Evolutionary conservation across 2,797 vertebrate species (phyloP).

Genomic region (Galago senegalensis): DNA sequence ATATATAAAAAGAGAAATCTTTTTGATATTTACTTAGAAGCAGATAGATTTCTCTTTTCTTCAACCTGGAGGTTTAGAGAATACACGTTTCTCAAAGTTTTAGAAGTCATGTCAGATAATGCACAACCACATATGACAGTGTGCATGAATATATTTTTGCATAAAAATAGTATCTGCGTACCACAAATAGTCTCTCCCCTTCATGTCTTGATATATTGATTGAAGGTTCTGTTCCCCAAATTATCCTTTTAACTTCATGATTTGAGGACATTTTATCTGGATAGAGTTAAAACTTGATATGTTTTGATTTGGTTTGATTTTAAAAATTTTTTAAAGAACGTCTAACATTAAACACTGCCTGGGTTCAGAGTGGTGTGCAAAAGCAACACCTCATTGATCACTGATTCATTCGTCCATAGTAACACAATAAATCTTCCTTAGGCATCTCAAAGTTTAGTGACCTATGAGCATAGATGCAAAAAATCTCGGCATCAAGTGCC

Average conservation of each 20-base stretch:
- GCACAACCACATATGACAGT: neutral
- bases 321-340: neutral
- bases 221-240: neutral
- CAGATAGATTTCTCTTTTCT: neutral
- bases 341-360: conserved; percentile 58
- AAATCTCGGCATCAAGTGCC: neutral
- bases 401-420: neutral
- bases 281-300: conserved; percentile 33
- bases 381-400: conserved; percentile 8
- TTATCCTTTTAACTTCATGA: conserved; percentile 5
- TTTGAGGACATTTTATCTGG: neutral
- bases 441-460: neutral
- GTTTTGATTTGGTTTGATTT: neutral
- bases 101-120: neutral
- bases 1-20: neutral
- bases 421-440: conserved; percentile 61
- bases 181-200: neutral
- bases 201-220: neutral
- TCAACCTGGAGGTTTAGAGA: neutral
- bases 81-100: neutral
- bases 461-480: neutral
- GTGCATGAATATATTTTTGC: neutral
- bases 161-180: neutral
- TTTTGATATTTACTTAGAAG: neutral
- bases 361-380: neutral